A percentile compares a stretch with the other conserved stretches of the same genome.
Evolutionary conservation across 2,888 invertebrate genomes (phyloP).

Genomic region (Melanchra persicariae): DNA sequence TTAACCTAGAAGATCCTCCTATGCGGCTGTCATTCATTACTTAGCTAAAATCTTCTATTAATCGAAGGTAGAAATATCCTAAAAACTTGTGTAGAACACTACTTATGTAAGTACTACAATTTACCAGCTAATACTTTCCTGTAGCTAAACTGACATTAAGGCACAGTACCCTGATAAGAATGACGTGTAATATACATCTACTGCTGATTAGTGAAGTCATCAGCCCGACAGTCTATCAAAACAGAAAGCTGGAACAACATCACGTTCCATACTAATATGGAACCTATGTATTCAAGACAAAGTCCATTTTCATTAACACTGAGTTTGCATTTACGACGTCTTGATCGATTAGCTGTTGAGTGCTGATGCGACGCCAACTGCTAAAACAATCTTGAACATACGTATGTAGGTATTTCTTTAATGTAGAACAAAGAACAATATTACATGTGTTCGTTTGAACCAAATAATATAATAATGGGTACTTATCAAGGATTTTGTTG

Average conservation of each 20-base stretch:
- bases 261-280: conserved; percentile 28
- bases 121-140: conserved; percentile 28
- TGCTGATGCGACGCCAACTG: conserved; percentile 71
- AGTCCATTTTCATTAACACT: conserved; percentile 26
- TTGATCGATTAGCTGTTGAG: conserved; percentile 40
- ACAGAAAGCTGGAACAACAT: conserved; percentile 37
- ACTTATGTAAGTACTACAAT: neutral
- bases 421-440: conserved; percentile 59
- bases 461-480: conserved; percentile 1
- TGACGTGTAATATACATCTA: conserved; percentile 60
- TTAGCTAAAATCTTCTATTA: too few species aligned
- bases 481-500: neutral
- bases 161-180: conserved; percentile 66
- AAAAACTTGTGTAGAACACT: neutral
- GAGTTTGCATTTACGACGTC: conserved; percentile 22
- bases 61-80: neutral
- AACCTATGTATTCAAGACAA: conserved; percentile 26
- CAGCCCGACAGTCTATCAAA: conserved; percentile 49
- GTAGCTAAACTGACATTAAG: conserved; percentile 64
- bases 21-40: too few species aligned
- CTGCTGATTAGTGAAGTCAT: conserved; percentile 76
- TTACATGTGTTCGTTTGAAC: conserved; percentile 21
- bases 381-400: conserved; percentile 71
- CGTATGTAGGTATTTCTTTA: conserved; percentile 48
- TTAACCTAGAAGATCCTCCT: too few species aligned